Percentiles rank a stretch among this genome's conserved stretches.
phyloP scores from a whole-genome alignment of 2,797 vertebrate genomes.

The Mionectes olivaceus region DNA sequence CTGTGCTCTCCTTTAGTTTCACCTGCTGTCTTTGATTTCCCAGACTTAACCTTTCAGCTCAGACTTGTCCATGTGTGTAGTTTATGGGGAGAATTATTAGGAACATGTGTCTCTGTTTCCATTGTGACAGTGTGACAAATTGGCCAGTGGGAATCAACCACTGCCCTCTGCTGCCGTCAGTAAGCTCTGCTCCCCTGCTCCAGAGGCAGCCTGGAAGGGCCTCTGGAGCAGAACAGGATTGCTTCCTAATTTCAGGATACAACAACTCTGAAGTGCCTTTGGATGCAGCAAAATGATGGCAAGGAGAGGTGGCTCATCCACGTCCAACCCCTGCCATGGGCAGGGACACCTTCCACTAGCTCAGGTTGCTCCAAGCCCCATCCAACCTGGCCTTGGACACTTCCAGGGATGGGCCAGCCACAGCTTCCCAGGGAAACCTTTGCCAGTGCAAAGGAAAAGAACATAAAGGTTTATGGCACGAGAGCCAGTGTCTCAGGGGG shows the following conservation, averaged over 20 bases:
- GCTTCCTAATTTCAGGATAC: not conserved
- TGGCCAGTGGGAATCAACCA: not conserved
- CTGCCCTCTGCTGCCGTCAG: not conserved
- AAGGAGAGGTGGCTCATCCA: not conserved
- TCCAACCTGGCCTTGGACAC: not conserved
- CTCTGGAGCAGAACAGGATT: not conserved
- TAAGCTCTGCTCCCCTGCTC: not conserved
- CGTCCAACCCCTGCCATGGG: not conserved
- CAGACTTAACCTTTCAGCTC: not conserved
- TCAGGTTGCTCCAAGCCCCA: not conserved
- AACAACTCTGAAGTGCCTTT: not conserved
- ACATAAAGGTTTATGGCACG: not conserved
- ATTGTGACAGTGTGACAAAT: not conserved
- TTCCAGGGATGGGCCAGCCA: not conserved
- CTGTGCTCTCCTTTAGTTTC: not conserved
- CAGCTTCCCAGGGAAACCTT: not conserved
- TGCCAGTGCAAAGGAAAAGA: not conserved
- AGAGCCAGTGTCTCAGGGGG: not conserved
- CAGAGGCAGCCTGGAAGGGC: not conserved
- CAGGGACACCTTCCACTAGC: not conserved
- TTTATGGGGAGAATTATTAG: not conserved
- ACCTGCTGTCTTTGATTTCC: not conserved
- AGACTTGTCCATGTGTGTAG: rapidly evolving
- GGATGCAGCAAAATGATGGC: not conserved
- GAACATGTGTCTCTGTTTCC: not conserved